These are phyloP conservation scores for Alloplasta piceator DNA, from an alignment of 2,888 invertebrate species.

Conservation along the genomic window DNA sequence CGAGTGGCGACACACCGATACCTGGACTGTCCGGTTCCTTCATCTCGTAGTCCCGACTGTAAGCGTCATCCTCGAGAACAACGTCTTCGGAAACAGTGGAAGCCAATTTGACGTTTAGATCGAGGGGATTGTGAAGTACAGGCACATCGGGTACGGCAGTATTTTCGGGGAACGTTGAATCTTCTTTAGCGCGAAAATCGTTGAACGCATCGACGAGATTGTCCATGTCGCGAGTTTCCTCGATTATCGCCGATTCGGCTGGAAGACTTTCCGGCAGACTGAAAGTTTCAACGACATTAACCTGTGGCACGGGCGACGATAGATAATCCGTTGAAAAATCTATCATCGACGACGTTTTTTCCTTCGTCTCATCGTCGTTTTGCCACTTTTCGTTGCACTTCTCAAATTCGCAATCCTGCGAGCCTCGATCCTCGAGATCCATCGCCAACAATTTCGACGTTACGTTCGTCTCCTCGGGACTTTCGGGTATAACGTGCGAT, in stretches of 20 bases:
- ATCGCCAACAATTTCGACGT: slow-evolving; percentile 48
- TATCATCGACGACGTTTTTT: neutral
- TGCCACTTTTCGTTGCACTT: slow-evolving; percentile 52
- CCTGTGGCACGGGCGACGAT: neutral
- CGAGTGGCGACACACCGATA: slow-evolving; percentile 41
- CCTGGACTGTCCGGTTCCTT: slow-evolving; percentile 43
- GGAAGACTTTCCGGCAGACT: slow-evolving; percentile 11
- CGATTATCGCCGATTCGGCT: neutral
- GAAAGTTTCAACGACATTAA: slow-evolving; percentile 8
- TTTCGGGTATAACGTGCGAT: neutral
- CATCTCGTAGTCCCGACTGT: neutral
- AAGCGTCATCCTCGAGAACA: slow-evolving; percentile 32
- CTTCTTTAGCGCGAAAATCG: slow-evolving; percentile 22
- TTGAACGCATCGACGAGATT: slow-evolving; percentile 18
- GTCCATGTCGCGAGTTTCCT: neutral
- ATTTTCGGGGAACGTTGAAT: neutral
- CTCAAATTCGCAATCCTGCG: slow-evolving; percentile 58
- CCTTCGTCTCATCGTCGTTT: slow-evolving; percentile 2
- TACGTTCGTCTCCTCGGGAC: slow-evolving; percentile 23
- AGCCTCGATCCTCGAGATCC: slow-evolving; percentile 63
- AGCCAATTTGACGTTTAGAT: slow-evolving; percentile 19
- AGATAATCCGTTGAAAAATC: neutral
- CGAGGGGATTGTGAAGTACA: slow-evolving; percentile 62
- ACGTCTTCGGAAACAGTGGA: slow-evolving; percentile 5
- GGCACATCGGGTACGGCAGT: slow-evolving; percentile 23